Percentiles rank a stretch among this genome's conserved stretches.
These are phyloP conservation scores for Agapornis canus DNA, from an alignment of 2,797 vertebrate genomes.

Conservation along the genomic window DNA sequence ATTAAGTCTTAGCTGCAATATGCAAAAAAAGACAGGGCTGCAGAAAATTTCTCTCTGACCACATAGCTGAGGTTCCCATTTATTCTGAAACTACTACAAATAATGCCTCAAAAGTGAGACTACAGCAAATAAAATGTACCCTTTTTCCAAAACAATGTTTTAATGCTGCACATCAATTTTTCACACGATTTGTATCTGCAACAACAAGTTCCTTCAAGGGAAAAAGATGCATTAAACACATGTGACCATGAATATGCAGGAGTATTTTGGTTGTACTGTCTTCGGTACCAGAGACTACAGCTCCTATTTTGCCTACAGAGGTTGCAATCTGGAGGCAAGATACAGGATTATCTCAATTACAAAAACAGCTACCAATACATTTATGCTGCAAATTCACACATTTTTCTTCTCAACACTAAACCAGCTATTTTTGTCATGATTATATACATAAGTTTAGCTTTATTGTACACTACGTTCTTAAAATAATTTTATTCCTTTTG, in stretches of 20 bases:
- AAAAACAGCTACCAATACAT: background rate
- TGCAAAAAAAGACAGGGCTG: background rate
- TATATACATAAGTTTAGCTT: background rate
- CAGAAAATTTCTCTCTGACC: background rate
- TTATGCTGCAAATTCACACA: background rate
- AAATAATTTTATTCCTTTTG: background rate
- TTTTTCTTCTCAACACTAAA: background rate
- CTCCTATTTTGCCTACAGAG: background rate
- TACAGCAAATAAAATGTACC: background rate
- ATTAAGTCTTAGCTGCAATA: background rate
- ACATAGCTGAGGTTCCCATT: background rate
- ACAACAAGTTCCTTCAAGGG: background rate
- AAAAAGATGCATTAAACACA: background rate
- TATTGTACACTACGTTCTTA: background rate
- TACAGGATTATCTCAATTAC: background rate
- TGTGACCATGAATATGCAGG: background rate
- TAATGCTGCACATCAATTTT: background rate
- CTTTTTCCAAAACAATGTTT: background rate
- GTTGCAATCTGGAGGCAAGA: background rate
- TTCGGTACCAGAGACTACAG: background rate
- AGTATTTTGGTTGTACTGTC: background rate
- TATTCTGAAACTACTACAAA: background rate
- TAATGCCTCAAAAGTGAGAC: background rate
- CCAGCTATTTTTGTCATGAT: background rate
- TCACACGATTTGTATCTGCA: background rate